phyloP scores from a whole-genome alignment of 2,797 vertebrate species.

The Hydrophis major region DNA sequence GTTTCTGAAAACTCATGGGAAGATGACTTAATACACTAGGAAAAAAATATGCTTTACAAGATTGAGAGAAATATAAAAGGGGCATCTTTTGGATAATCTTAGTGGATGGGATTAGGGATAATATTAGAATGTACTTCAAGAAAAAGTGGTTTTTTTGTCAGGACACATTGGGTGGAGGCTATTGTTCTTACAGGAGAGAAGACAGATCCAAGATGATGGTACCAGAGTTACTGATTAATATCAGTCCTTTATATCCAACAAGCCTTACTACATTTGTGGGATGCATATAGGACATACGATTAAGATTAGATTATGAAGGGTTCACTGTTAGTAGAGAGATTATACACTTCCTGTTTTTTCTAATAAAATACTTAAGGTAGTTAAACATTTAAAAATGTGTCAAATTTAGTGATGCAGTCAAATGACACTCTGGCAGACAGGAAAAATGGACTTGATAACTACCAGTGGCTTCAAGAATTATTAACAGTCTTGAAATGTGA shows the following conservation, averaged over 20 bases:
- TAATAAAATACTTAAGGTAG: neutral
- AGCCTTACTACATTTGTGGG: neutral
- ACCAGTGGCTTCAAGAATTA: neutral
- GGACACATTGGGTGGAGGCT: neutral
- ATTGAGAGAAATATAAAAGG: neutral
- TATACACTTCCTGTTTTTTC: neutral
- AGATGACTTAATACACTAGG: neutral
- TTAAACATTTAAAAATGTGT: neutral
- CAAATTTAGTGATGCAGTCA: neutral
- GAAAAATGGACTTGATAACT: neutral
- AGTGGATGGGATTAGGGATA: neutral
- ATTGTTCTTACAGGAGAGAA: neutral
- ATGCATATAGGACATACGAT: neutral
- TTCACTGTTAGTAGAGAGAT: neutral
- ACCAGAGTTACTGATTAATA: neutral
- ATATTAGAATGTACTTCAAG: neutral
- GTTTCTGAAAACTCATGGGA: neutral
- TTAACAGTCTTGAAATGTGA: neutral
- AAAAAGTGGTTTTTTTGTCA: neutral
- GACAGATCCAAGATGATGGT: neutral
- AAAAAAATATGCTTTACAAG: neutral
- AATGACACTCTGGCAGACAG: neutral
- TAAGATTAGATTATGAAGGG: neutral
- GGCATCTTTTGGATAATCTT: neutral
- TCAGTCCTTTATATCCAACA: neutral